Evolutionary conservation across 2,888 invertebrate genomes (phyloP).

Genomic region (Limnephilus lunatus): DNA sequence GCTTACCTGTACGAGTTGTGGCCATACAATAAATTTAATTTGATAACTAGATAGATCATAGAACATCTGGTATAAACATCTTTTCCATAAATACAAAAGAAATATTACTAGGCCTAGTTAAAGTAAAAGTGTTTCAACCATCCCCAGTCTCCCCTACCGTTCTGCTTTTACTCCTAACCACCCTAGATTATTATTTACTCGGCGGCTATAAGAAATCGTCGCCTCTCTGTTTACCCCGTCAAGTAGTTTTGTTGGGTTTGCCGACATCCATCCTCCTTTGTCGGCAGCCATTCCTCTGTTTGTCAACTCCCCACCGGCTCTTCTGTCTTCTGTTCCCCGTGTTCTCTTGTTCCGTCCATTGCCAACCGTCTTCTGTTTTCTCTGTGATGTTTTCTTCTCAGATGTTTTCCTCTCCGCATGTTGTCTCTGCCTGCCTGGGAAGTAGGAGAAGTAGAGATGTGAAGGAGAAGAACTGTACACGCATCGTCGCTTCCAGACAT

Average conservation of each 20-base stretch:
- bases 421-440: neutral
- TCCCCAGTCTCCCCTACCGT: too few species aligned
- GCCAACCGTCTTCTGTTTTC: conserved; percentile 40
- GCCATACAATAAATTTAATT: too few species aligned
- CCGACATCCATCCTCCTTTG: conserved; percentile 55
- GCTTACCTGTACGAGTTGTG: too few species aligned
- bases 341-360: neutral
- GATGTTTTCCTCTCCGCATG: neutral
- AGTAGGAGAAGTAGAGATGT: neutral
- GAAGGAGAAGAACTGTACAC: conserved; percentile 10
- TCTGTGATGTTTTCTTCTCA: conserved; percentile 2
- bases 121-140: too few species aligned
- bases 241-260: conserved; percentile 16
- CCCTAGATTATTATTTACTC: neutral
- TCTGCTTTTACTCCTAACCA: neutral
- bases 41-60: too few species aligned
- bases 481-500: conserved; percentile 46
- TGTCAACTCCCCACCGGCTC: conserved; percentile 22
- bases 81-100: too few species aligned
- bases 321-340: conserved; percentile 6
- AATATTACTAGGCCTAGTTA: too few species aligned
- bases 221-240: conserved; percentile 56
- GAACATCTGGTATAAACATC: too few species aligned
- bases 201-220: conserved; percentile 55
- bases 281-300: conserved; percentile 56